Evolutionary conservation across 1,140 invertebrate genomes (phyloP).

Genomic region (Drosophila navojoa): DNA sequence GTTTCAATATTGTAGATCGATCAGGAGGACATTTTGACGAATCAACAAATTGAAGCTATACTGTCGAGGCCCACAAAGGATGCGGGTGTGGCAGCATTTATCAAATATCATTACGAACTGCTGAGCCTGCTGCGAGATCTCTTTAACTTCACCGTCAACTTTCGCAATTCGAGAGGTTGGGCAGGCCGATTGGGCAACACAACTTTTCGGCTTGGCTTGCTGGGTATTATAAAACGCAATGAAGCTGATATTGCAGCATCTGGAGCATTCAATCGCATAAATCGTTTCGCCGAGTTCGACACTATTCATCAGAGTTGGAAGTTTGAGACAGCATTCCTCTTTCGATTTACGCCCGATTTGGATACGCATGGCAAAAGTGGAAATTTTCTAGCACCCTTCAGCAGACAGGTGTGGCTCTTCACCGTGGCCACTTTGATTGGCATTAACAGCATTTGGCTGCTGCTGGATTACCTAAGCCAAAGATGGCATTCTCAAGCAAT

Average conservation of each 20-base stretch:
- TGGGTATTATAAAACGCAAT: constrained; percentile 73
- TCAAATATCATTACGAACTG: constrained; percentile 77
- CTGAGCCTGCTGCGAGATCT: constrained; percentile 58
- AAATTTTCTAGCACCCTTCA: constrained; percentile 74
- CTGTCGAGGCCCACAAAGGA: constrained; percentile 63
- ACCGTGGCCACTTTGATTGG: constrained; percentile 35
- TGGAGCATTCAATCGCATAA: constrained; percentile 72
- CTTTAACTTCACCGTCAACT: constrained; percentile 75
- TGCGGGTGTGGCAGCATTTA: constrained; percentile 68
- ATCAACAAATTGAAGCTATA: constrained; percentile 63
- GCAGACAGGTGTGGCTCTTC: constrained; percentile 64
- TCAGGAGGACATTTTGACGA: constrained; percentile 63
- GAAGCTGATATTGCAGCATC: constrained; percentile 79
- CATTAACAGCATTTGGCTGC: constrained; percentile 57
- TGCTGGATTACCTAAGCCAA: constrained; percentile 49
- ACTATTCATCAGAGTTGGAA: constrained; percentile 80
- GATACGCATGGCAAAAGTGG: constrained; percentile 62
- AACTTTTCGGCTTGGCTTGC: constrained; percentile 65
- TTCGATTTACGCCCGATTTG: constrained; percentile 71
- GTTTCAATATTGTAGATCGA: constrained; percentile 60
- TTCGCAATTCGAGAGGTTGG: constrained; percentile 80
- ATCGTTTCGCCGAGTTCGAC: constrained; percentile 76
- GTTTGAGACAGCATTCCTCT: constrained; percentile 76
- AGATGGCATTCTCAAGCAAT: background rate
- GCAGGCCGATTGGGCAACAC: constrained; percentile 71